These are phyloP conservation scores for Drosophila miranda DNA, from an alignment of 1,140 invertebrate species.

Conservation along the genomic window DNA sequence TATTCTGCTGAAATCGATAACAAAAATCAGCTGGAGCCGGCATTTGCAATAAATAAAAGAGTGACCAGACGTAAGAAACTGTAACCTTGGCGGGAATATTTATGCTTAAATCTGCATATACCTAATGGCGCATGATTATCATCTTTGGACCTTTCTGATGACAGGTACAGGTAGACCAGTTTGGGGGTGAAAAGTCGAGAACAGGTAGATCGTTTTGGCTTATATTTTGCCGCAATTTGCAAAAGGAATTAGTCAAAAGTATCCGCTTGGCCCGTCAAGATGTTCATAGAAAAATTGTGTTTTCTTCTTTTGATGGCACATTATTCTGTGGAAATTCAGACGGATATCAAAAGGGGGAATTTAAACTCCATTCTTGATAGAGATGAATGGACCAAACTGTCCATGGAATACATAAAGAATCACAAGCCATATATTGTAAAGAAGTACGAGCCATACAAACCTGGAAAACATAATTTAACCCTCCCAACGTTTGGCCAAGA, in stretches of 20 bases:
- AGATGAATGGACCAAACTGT: slow-evolving; percentile 47
- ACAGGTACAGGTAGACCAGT: neutral
- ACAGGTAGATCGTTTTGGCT: slow-evolving; percentile 36
- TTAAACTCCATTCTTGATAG: slow-evolving; percentile 31
- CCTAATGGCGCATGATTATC: slow-evolving; percentile 18
- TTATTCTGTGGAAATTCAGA: neutral
- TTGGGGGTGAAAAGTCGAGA: slow-evolving; percentile 18
- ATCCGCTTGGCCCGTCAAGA: slow-evolving; percentile 1
- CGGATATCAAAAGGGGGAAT: neutral
- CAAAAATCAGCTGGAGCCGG: slow-evolving; percentile 20
- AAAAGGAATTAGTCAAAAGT: slow-evolving; percentile 37
- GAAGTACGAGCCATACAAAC: slow-evolving; percentile 44
- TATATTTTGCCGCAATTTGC: slow-evolving; percentile 15
- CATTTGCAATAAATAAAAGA: neutral
- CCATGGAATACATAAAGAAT: slow-evolving; percentile 39
- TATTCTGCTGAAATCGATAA: slow-evolving; percentile 9
- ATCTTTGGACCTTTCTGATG: neutral
- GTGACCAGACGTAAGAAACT: too few species aligned
- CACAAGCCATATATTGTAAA: slow-evolving; percentile 37
- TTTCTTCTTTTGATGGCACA: slow-evolving; percentile 24
- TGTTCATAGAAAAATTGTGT: slow-evolving; percentile 35
- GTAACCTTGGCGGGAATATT: slow-evolving; percentile 18
- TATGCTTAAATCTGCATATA: neutral
- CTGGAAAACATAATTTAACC: slow-evolving; percentile 13
- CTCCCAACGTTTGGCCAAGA: neutral